A percentile compares a stretch with the other conserved stretches of the same genome.
These are phyloP conservation scores for Caerostris extrusa DNA, from an alignment of 1,140 invertebrate species.

Conservation along the genomic window DNA sequence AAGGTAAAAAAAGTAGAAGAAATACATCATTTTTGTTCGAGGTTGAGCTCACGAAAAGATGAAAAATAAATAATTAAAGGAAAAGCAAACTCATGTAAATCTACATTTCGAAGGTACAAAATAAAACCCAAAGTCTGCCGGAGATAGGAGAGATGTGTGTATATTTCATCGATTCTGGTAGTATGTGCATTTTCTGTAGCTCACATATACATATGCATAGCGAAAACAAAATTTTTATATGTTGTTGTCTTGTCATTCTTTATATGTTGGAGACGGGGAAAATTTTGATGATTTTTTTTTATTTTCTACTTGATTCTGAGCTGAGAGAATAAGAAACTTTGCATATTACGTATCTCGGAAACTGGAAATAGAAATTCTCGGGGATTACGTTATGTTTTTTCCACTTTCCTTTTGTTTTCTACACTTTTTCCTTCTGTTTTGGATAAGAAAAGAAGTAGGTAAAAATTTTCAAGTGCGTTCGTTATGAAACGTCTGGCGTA, in stretches of 20 bases:
- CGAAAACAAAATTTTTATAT: constrained; percentile 48
- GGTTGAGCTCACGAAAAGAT: background rate
- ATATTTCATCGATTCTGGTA: constrained; percentile 57
- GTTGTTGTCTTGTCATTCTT: background rate
- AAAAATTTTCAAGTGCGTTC: too few relatives aligned
- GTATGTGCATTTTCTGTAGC: constrained; percentile 27
- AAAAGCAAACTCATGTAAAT: constrained; percentile 61
- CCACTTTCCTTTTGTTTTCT: background rate
- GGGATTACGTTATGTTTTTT: constrained; percentile 17
- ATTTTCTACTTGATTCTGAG: constrained; percentile 16
- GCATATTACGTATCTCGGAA: constrained; percentile 28
- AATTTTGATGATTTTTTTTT: too few relatives aligned
- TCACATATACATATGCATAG: constrained; percentile 35
- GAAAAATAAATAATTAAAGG: background rate
- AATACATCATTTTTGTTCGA: constrained; percentile 50
- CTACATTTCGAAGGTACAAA: constrained; percentile 29
- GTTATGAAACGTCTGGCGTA: too few relatives aligned
- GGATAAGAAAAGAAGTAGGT: too few relatives aligned
- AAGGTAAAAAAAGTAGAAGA: background rate
- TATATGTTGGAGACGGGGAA: background rate
- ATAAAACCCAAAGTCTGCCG: background rate
- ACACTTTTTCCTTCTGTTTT: too few relatives aligned
- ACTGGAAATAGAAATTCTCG: background rate
- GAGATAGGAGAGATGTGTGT: constrained; percentile 29
- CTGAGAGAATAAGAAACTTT: constrained; percentile 31